Percentiles rank a stretch among this genome's conserved stretches.
These are phyloP conservation scores for Nothoprocta perdicaria DNA, from an alignment of 2,113 vertebrate genomes.

Conservation along the genomic window DNA sequence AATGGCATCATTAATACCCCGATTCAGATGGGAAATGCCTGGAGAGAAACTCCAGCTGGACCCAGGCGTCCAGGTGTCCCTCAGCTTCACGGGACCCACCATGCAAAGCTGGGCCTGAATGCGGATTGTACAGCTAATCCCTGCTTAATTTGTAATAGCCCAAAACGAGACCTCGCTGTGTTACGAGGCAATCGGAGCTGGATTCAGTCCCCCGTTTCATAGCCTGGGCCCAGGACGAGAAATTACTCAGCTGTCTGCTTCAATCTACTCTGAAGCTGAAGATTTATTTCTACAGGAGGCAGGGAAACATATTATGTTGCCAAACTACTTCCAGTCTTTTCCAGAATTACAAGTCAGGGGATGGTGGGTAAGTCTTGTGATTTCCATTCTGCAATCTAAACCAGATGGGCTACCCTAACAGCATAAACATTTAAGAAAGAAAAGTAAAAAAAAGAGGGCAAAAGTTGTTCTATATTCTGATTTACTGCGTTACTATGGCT, in stretches of 20 bases:
- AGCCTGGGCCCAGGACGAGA: not conserved
- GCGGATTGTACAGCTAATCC: not conserved
- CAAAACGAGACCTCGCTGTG: not conserved
- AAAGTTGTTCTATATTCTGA: slow-evolving; percentile 52
- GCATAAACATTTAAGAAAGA: slow-evolving; percentile 42
- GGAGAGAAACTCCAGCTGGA: not conserved
- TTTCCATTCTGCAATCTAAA: slow-evolving; percentile 72
- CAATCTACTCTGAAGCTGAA: slow-evolving; percentile 52
- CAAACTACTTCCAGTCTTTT: slow-evolving; percentile 70
- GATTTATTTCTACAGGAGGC: slow-evolving; percentile 64
- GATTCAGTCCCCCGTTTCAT: not conserved
- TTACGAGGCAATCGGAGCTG: not conserved
- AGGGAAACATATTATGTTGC: slow-evolving; percentile 58
- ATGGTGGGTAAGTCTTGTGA: slow-evolving; percentile 70
- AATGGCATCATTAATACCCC: not conserved
- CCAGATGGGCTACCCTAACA: slow-evolving; percentile 68
- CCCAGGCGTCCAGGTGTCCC: not conserved
- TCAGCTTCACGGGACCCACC: not conserved
- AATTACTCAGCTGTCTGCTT: slow-evolving; percentile 70
- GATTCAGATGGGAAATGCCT: not conserved
- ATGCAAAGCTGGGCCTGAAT: not conserved
- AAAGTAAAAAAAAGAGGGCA: slow-evolving; percentile 32
- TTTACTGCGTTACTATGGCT: slow-evolving; percentile 60
- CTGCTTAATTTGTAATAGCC: not conserved
- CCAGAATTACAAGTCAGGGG: slow-evolving; percentile 69